Base-by-base conservation (phyloP, 92 coral and sea anemone species). In the Galaxea fascicularis region DNA sequence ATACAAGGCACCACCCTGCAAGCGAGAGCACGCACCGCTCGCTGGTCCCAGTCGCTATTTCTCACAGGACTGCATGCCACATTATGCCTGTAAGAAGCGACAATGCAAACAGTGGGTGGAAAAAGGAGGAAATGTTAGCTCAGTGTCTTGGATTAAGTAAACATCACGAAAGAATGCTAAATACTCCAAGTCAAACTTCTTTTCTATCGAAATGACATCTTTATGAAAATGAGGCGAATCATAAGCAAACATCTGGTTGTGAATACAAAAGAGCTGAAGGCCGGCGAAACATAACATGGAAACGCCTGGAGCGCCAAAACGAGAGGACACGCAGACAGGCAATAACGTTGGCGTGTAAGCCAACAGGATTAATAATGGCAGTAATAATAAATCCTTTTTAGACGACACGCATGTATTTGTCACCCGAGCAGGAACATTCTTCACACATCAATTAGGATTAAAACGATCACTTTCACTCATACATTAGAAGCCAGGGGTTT, bases 101-200 rank as follows among this genome's bases (percentile, higher is more conserved):
- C 87, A 79, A 75, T 73, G 89, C 72, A 90, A 87, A 90, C 62
- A 87, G 90, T 85, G 87, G 90, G 89, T 90, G 93, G 85, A 78
- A 86, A 77, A 85, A 79, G 87, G 71, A 72, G 84, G 83, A 73
- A 90, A 81, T 90, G 93, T 90, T 90, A 90, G 89, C 93, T 78
- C 90, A 90, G 84, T 85, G 89, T 70, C 88, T 68, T 85, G 80
- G 90, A 85, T 86, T 82, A 83, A 74, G 84, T 80, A 90, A 90
- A 90, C 81, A 82, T 73, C 79, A 86, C 87, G 85, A 84, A 86
- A 87, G 95, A 94, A 94, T 94, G 95, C 95, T 93, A 94, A 94
- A 92, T 89, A 94, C 98, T 87, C 95, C 90, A 90, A 87, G 87
- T 87, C 92, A 86, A 94, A 89, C 89, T 85, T 45, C 89, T 66